Evolutionary conservation across 2,797 vertebrate genomes (phyloP).

Genomic region (Phataginus tricuspis): DNA sequence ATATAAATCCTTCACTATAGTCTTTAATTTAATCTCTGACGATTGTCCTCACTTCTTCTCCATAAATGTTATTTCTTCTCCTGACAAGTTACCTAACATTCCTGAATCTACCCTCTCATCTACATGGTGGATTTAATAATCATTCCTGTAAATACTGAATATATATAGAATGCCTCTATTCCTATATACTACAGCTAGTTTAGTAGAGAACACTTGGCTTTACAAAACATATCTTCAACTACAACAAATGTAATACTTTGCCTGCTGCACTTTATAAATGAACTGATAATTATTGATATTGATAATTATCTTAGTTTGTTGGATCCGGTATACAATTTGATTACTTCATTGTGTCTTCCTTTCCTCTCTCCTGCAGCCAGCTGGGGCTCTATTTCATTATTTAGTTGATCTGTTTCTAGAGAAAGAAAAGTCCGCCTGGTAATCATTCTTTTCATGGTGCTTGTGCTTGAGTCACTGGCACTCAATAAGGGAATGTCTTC

Average conservation of each 20-base stretch:
- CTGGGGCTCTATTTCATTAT: rapidly evolving
- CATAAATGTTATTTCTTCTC: background rate
- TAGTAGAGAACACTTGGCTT: rapidly evolving
- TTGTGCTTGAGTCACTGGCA: background rate
- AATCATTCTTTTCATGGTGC: constrained; percentile 42
- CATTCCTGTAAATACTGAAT: background rate
- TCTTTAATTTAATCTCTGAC: background rate
- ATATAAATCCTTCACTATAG: background rate
- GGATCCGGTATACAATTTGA: background rate
- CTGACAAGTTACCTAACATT: too few species aligned
- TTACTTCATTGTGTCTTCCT: background rate
- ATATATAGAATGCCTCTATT: background rate
- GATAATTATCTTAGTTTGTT: background rate
- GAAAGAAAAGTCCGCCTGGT: background rate
- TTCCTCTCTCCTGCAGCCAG: background rate
- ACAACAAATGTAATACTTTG: rapidly evolving
- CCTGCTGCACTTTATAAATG: background rate
- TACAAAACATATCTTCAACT: background rate
- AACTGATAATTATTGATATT: background rate
- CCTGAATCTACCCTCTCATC: background rate
- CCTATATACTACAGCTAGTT: background rate
- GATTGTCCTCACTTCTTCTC: background rate
- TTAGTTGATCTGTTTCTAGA: background rate
- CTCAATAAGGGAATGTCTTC: background rate
- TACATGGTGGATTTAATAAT: background rate